A percentile compares a stretch with the other conserved stretches of the same genome.
phyloP scores from a whole-genome alignment of 2,113 vertebrate genomes.

The Triplophysa siluroides region DNA sequence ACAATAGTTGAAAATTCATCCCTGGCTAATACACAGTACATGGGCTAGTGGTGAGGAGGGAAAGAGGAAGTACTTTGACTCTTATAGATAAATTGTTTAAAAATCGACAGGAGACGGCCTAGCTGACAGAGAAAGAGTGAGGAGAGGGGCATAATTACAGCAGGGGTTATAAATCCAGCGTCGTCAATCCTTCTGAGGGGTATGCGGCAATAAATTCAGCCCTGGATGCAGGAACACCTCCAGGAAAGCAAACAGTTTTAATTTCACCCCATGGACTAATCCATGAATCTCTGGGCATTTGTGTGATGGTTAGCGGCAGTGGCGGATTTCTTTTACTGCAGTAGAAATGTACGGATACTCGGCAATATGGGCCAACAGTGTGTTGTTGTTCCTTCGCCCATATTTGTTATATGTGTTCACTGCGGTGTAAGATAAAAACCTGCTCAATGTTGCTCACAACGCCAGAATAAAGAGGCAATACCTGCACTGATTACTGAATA shows the following conservation, averaged over 20 bases:
- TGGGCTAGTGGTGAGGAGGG: slow-evolving; percentile 60
- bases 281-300: slow-evolving; percentile 57
- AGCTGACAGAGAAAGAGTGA: slow-evolving; percentile 52
- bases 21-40: slow-evolving; percentile 33
- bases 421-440: no score
- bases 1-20: slow-evolving; percentile 42
- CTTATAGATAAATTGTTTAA: slow-evolving; percentile 74
- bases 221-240: slow-evolving; percentile 35
- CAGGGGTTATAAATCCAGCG: slow-evolving; percentile 66
- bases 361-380: no score
- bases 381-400: no score
- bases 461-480: no score
- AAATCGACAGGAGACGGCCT: slow-evolving; percentile 52
- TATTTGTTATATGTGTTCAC: no score
- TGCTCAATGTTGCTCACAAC: no score
- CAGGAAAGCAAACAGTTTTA: slow-evolving; percentile 57
- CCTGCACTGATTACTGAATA: no score
- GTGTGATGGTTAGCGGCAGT: neutral
- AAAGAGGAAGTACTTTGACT: slow-evolving; percentile 68
- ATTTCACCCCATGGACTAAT: slow-evolving; percentile 51
- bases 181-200: slow-evolving; percentile 58
- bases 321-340: no score
- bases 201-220: slow-evolving; percentile 64
- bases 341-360: no score
- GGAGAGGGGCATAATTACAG: slow-evolving; percentile 70